Conservation (phyloP, 1,140 invertebrate genomes). For the Physella acuta region DNA sequence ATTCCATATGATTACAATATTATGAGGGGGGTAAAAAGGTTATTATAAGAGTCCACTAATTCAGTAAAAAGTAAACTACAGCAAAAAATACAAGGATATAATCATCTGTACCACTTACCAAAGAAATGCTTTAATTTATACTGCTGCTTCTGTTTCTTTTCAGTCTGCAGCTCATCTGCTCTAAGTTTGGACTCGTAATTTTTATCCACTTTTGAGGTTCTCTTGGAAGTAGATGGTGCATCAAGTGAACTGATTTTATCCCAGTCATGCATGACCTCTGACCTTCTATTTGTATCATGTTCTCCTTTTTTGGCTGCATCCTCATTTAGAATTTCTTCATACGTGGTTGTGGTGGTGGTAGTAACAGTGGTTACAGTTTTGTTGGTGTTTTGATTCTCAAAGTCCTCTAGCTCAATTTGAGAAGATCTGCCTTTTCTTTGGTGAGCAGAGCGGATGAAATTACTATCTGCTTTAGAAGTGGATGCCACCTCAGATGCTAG, state of each 20-base stretch:
- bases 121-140: constrained; percentile 19
- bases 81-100: neutral
- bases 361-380: neutral
- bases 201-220: neutral
- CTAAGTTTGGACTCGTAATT: constrained; percentile 22
- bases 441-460: neutral
- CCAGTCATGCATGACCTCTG: too few relatives aligned
- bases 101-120: constrained; percentile 14
- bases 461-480: too few relatives aligned
- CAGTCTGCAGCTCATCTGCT: constrained; percentile 23
- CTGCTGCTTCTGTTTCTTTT: constrained; percentile 16
- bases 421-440: neutral
- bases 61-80: neutral
- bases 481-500: neutral
- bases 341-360: constrained; percentile 24
- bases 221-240: too few relatives aligned
- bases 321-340: constrained; percentile 9
- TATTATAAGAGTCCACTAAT: neutral
- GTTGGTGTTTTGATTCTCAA: neutral
- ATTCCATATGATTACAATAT: neutral
- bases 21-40: neutral
- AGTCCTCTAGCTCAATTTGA: neutral
- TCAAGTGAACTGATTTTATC: too few relatives aligned
- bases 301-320: neutral
- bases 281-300: neutral